phyloP scores from a whole-genome alignment of 2,888 invertebrate species.

The Digitonthophagus gazella region DNA sequence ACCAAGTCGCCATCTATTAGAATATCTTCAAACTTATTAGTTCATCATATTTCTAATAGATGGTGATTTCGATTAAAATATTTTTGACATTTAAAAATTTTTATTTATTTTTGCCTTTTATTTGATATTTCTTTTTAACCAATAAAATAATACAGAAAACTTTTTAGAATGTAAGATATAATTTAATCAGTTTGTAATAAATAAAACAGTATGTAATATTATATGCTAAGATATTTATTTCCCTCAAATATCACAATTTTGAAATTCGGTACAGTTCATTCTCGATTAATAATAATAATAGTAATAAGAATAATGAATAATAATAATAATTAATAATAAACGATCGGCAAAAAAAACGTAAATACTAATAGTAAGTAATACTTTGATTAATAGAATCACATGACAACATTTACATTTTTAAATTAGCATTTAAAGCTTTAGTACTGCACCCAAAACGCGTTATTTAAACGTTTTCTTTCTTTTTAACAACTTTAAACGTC shows the following conservation, averaged over 20 bases:
- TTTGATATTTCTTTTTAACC: too few species aligned
- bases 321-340: neutral
- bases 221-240: slow-evolving; percentile 13
- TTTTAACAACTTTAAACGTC: neutral
- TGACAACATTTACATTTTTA: slow-evolving; percentile 11
- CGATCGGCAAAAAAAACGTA: neutral
- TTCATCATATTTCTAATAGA: too few species aligned
- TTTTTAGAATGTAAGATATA: too few species aligned
- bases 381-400: slow-evolving; percentile 16
- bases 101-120: too few species aligned
- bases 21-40: too few species aligned
- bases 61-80: too few species aligned
- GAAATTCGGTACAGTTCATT: slow-evolving; percentile 52
- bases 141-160: too few species aligned
- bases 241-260: slow-evolving; percentile 49
- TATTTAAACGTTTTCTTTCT: neutral
- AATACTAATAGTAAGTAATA: slow-evolving; percentile 9
- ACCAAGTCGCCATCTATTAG: neutral
- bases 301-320: neutral
- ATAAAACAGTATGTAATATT: too few species aligned
- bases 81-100: too few species aligned
- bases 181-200: too few species aligned
- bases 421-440: neutral
- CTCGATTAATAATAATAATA: slow-evolving; percentile 22
- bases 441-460: neutral